Percentiles rank a stretch among this genome's conserved stretches.
phyloP scores from a whole-genome alignment of 2,113 vertebrate species.

The Osmerus mordax region DNA sequence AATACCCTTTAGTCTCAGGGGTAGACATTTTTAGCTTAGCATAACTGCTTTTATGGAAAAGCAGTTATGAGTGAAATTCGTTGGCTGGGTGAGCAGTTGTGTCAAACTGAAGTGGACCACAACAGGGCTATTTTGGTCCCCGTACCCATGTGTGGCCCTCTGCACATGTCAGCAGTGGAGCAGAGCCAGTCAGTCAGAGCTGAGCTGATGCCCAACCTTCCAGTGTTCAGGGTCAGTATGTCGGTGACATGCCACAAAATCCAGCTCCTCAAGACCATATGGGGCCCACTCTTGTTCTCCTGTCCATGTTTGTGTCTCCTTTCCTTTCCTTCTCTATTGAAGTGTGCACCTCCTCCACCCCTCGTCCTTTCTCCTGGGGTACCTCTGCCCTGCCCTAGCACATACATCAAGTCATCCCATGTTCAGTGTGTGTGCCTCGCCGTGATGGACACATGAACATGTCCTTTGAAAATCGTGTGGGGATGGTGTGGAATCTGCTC shows the following conservation, averaged over 20 bases:
- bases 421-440: no score
- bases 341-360: neutral
- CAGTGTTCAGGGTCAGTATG: conserved; percentile 50
- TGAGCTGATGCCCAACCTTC: conserved; percentile 46
- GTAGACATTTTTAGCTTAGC: neutral
- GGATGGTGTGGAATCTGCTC: neutral
- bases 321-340: neutral
- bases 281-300: conserved; percentile 38
- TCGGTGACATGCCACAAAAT: conserved; percentile 45
- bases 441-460: neutral
- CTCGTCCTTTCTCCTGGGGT: conserved; percentile 18
- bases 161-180: conserved; percentile 59
- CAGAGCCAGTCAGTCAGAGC: conserved; percentile 54
- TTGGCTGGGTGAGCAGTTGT: conserved; percentile 30
- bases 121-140: conserved; percentile 60
- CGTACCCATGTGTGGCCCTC: conserved; percentile 40
- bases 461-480: neutral
- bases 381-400: conserved; percentile 10
- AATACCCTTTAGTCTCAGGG: neutral
- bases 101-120: conserved; percentile 42
- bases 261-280: conserved; percentile 53
- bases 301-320: neutral
- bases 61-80: conserved; percentile 18
- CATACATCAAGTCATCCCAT: no score
- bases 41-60: conserved; percentile 17